Percentiles rank a stretch among this genome's conserved stretches.
Conservation (phyloP, 2,113 vertebrate species). For the Sphaerodactylus townsendi region DNA sequence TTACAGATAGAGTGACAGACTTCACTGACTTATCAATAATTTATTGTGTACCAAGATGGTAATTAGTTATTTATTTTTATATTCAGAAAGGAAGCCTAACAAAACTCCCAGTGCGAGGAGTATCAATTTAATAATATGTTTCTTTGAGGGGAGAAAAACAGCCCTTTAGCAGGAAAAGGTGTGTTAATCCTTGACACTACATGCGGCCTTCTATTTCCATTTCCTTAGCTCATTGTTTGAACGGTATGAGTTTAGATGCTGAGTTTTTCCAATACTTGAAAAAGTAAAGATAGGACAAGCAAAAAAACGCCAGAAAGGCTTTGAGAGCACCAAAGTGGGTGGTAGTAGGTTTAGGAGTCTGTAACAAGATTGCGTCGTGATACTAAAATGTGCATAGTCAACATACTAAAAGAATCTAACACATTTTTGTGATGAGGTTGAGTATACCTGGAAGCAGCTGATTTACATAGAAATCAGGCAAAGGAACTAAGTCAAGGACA, state of each 20-base stretch:
- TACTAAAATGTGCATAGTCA: constrained; percentile 53
- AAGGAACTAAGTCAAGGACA: constrained; percentile 45
- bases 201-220: constrained; percentile 11
- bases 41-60: constrained; percentile 10
- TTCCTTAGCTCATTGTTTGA: background rate
- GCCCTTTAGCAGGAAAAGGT: constrained; percentile 45
- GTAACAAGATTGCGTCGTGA: constrained; percentile 45
- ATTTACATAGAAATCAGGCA: constrained; percentile 60
- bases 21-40: constrained; percentile 33
- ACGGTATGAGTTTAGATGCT: no score
- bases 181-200: background rate
- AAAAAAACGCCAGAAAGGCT: background rate
- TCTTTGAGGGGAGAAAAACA: constrained; percentile 8
- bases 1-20: constrained; percentile 58
- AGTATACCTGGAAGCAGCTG: constrained; percentile 64
- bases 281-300: background rate
- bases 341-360: constrained; percentile 29
- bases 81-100: constrained; percentile 11
- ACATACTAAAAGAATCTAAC: constrained; percentile 51
- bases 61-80: constrained; percentile 46
- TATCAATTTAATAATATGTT: constrained; percentile 46
- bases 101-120: constrained; percentile 6
- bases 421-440: constrained; percentile 63
- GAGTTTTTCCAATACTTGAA: background rate
- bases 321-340: background rate